These are phyloP conservation scores for Entelurus aequoreus DNA, from an alignment of 2,113 vertebrate species.

Conservation along the genomic window DNA sequence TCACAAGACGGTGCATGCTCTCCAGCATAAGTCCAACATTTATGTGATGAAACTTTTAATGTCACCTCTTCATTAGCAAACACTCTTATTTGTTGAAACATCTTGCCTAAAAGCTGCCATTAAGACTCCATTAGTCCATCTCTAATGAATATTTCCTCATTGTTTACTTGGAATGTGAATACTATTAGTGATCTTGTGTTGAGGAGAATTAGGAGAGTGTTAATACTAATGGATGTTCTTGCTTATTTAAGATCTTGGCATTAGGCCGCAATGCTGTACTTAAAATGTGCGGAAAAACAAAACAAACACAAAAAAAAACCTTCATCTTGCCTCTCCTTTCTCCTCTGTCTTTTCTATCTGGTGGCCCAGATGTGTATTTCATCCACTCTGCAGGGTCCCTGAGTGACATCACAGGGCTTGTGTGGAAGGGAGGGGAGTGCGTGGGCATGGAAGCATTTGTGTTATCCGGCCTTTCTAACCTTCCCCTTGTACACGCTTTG, in stretches of 20 bases:
- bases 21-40: slow-evolving; percentile 46
- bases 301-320: not conserved
- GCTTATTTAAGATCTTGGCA: slow-evolving; percentile 39
- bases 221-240: slow-evolving; percentile 64
- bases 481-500: slow-evolving; percentile 50
- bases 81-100: slow-evolving; percentile 28
- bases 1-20: slow-evolving; percentile 57
- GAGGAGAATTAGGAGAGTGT: slow-evolving; percentile 51
- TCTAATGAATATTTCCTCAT: slow-evolving; percentile 60
- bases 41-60: slow-evolving; percentile 17
- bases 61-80: slow-evolving; percentile 42
- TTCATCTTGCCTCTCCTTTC: not conserved
- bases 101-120: slow-evolving; percentile 59
- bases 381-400: slow-evolving; percentile 49
- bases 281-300: slow-evolving; percentile 42
- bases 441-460: slow-evolving; percentile 61
- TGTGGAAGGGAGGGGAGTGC: slow-evolving; percentile 48
- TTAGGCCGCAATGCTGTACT: slow-evolving; percentile 31
- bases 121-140: slow-evolving; percentile 76
- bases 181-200: slow-evolving; percentile 45
- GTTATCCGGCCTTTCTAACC: slow-evolving; percentile 59
- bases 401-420: slow-evolving; percentile 59
- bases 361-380: slow-evolving; percentile 37
- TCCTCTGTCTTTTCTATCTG: slow-evolving; percentile 21
- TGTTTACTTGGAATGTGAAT: slow-evolving; percentile 45